Percentiles rank a stretch among this genome's conserved stretches.
phyloP scores from a whole-genome alignment of 2,113 vertebrate species.

The Cyanoramphus novaezelandiae region DNA sequence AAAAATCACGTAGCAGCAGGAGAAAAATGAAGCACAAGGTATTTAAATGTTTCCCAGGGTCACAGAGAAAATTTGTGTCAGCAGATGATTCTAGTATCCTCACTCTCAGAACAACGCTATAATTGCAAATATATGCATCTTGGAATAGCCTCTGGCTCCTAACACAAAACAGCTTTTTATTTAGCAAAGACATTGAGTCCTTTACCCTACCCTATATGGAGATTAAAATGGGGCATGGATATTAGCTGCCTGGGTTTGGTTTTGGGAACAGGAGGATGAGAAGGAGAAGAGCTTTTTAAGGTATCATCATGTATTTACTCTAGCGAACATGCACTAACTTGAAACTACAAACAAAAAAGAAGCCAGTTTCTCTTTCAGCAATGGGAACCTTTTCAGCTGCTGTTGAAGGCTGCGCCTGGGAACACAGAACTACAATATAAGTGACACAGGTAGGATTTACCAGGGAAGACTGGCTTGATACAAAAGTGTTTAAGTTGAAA shows the following conservation, averaged over 20 bases:
- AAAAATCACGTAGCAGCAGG: conserved; percentile 31
- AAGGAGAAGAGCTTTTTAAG: neutral
- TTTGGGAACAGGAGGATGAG: neutral
- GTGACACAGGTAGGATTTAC: neutral
- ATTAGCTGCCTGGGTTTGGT: neutral
- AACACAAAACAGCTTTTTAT: neutral
- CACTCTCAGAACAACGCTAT: neutral
- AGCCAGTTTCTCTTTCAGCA: neutral
- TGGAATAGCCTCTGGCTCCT: neutral
- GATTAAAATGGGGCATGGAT: neutral
- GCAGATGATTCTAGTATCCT: neutral
- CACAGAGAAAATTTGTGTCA: conserved; percentile 41
- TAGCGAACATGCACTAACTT: neutral
- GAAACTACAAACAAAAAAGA: neutral
- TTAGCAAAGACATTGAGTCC: neutral
- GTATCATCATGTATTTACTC: neutral
- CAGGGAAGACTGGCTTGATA: neutral
- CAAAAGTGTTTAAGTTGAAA: neutral
- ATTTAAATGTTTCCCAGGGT: conserved; percentile 30
- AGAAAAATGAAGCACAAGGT: conserved; percentile 24
- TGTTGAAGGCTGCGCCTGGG: fast-evolving
- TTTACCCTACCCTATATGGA: neutral
- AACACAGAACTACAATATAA: neutral
- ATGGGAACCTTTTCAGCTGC: neutral
- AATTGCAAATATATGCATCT: conserved; percentile 1